Evolutionary conservation across 2,113 vertebrate genomes (phyloP).

Genomic region (Halichoerus grypus): DNA sequence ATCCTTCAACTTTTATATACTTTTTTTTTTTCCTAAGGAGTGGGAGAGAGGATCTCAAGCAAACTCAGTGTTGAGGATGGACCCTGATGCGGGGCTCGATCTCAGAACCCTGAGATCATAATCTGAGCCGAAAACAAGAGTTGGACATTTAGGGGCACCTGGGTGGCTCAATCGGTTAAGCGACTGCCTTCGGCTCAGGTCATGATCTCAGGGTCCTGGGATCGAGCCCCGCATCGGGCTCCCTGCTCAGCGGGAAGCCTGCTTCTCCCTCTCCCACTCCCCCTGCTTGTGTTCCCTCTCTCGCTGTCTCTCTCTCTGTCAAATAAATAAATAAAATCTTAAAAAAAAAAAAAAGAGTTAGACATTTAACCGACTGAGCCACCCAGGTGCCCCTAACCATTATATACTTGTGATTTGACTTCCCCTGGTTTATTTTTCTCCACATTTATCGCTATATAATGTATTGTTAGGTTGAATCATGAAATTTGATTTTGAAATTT

Average conservation of each 20-base stretch:
- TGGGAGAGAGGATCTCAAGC: not conserved
- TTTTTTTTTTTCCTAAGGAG: not conserved
- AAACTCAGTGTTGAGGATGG: not conserved
- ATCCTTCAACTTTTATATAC: not conserved
- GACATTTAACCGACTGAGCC: not conserved
- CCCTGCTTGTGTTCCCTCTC: too few species aligned
- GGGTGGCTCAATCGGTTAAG: too few species aligned
- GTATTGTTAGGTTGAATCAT: not conserved
- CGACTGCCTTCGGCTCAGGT: too few species aligned
- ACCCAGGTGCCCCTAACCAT: not conserved
- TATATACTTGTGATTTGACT: not conserved
- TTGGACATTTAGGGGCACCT: not conserved
- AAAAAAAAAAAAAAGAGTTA: not conserved
- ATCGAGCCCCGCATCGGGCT: too few species aligned
- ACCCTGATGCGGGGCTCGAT: not conserved
- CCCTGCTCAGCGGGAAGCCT: too few species aligned
- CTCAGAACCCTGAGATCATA: not conserved
- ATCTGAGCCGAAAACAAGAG: not conserved
- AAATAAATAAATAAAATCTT: too few species aligned
- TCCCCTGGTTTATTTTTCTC: not conserved
- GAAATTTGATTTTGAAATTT: not conserved
- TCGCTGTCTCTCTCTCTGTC: too few species aligned
- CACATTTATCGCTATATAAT: not conserved
- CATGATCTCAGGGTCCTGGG: too few species aligned
- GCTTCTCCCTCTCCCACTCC: too few species aligned